phyloP scores from a whole-genome alignment of 1,140 invertebrate genomes.

The Pemphigus obesinymphae region DNA sequence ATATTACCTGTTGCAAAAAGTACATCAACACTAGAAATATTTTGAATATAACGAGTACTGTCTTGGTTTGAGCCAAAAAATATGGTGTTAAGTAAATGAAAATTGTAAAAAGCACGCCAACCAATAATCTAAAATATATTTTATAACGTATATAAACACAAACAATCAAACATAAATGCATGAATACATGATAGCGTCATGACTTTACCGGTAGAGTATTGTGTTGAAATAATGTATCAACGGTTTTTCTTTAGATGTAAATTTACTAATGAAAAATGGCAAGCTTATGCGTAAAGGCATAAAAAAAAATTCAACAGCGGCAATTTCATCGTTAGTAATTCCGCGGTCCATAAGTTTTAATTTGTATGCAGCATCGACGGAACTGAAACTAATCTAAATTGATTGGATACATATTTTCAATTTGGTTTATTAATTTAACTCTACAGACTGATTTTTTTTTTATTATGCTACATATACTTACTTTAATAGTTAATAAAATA shows the following conservation, averaged over 20 bases:
- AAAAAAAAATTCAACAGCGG: slow-evolving; percentile 83
- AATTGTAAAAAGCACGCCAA: slow-evolving; percentile 64
- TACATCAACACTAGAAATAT: neutral
- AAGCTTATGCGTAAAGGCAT: slow-evolving; percentile 92
- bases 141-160: neutral
- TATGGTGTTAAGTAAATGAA: slow-evolving; percentile 81
- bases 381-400: slow-evolving; percentile 85
- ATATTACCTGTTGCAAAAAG: neutral
- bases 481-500: slow-evolving; percentile 87
- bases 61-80: slow-evolving; percentile 51
- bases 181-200: neutral
- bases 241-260: slow-evolving; percentile 81
- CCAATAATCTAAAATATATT: slow-evolving; percentile 26
- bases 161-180: neutral
- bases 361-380: slow-evolving; percentile 89
- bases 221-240: slow-evolving; percentile 84
- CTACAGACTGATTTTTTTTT: neutral
- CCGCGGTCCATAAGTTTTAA: slow-evolving; percentile 93
- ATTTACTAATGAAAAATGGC: slow-evolving; percentile 80
- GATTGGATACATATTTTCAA: slow-evolving; percentile 30
- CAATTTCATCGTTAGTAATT: slow-evolving; percentile 91
- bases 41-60: neutral
- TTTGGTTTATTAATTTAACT: too few relatives aligned
- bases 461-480: slow-evolving; percentile 52
- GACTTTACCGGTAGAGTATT: slow-evolving; percentile 71